phyloP scores from a whole-genome alignment of 2,113 vertebrate species.

The Upupa epops region DNA sequence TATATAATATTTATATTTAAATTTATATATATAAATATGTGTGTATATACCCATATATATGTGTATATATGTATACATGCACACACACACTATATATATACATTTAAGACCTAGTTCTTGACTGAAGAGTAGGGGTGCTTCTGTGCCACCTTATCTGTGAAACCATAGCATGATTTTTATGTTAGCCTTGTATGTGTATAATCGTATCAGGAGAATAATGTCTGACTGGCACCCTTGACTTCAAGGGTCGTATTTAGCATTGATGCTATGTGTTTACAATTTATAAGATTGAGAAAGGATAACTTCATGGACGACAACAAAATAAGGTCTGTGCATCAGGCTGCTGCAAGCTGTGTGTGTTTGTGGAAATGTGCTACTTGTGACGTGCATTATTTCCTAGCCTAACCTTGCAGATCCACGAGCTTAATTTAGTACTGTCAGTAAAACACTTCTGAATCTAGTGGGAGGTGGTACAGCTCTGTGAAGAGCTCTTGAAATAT shows the following conservation, averaged over 20 bases:
- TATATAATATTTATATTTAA: no score
- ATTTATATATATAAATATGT: no score
- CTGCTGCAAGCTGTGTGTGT: background rate
- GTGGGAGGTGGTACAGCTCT: background rate
- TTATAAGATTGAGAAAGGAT: background rate
- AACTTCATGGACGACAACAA: background rate
- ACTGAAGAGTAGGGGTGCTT: background rate
- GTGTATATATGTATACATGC: no score
- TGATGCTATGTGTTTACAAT: background rate
- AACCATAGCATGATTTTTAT: background rate
- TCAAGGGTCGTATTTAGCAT: background rate
- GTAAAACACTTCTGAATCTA: background rate
- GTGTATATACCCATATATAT: no score
- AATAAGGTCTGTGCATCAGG: background rate
- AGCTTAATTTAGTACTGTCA: background rate
- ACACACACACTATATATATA: no score
- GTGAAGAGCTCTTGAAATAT: background rate
- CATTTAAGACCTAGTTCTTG: background rate
- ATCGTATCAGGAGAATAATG: background rate
- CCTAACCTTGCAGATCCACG: background rate
- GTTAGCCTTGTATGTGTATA: background rate
- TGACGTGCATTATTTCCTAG: background rate
- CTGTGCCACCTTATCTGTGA: background rate
- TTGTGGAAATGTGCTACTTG: background rate
- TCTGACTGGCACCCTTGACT: background rate